Evolutionary conservation across 2,888 invertebrate genomes (phyloP).

Genomic region (Xestoiulus laeticollis): DNA sequence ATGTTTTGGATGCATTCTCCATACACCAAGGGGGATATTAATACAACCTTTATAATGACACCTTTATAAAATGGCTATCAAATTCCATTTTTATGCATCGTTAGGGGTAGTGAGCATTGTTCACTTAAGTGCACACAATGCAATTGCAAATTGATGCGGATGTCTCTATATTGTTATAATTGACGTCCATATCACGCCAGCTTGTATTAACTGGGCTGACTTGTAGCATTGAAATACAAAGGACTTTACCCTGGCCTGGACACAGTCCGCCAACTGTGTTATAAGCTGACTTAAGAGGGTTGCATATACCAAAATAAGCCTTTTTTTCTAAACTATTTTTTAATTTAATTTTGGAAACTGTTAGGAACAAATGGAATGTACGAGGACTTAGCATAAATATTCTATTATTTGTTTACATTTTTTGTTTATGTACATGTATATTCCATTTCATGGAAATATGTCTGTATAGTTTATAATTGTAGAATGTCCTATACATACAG

Average conservation of each 20-base stretch:
- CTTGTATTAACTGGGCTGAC: not conserved
- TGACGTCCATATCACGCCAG: not conserved
- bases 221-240: not conserved
- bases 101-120: not conserved
- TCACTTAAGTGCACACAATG: constrained; percentile 17
- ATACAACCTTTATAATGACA: not conserved
- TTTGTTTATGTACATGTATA: too few relatives aligned
- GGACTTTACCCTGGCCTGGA: not conserved
- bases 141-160: not conserved
- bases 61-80: not conserved
- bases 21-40: not conserved
- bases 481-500: not conserved
- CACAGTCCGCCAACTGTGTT: not conserved
- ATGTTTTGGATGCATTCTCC: not conserved
- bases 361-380: too few relatives aligned
- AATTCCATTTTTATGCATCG: not conserved
- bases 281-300: too few relatives aligned
- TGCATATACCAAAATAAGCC: not conserved
- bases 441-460: too few relatives aligned
- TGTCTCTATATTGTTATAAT: not conserved
- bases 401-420: too few relatives aligned
- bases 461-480: too few relatives aligned
- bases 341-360: too few relatives aligned
- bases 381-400: too few relatives aligned
- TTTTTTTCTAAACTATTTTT: too few relatives aligned